These are phyloP conservation scores for Paracanthobrama guichenoti DNA, from an alignment of 2,113 vertebrate genomes.

Conservation along the genomic window DNA sequence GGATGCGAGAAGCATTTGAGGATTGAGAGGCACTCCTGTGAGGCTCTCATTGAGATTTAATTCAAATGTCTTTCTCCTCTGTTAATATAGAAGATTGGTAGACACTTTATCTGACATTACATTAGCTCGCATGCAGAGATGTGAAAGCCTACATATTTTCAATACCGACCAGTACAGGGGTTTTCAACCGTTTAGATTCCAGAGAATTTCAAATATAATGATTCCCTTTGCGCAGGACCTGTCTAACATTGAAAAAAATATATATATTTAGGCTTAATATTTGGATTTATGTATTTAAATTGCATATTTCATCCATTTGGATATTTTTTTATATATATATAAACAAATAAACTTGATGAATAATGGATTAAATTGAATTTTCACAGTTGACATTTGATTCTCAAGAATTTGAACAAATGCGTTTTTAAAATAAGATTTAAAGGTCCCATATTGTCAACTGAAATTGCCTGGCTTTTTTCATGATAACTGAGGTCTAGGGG, in stretches of 20 bases:
- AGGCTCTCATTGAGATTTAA: constrained; percentile 5
- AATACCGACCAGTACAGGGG: background rate
- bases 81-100: constrained; percentile 12
- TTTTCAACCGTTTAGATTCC: background rate
- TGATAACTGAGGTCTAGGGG: no score
- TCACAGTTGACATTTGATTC: background rate
- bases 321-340: background rate
- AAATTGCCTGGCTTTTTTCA: no score
- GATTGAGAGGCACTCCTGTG: background rate
- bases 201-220: background rate
- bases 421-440: background rate
- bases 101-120: background rate
- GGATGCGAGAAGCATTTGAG: background rate
- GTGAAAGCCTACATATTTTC: background rate
- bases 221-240: no score
- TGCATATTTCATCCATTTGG: background rate
- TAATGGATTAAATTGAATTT: background rate
- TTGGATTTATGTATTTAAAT: background rate
- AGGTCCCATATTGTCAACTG: no score
- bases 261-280: no score
- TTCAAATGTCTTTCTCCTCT: background rate
- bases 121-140: background rate
- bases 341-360: background rate
- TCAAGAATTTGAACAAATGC: background rate
- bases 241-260: no score